Percentiles rank a stretch among this genome's conserved stretches.
These are phyloP conservation scores for Hystrix cristata DNA, from an alignment of 2,113 vertebrate species.

Conservation along the genomic window DNA sequence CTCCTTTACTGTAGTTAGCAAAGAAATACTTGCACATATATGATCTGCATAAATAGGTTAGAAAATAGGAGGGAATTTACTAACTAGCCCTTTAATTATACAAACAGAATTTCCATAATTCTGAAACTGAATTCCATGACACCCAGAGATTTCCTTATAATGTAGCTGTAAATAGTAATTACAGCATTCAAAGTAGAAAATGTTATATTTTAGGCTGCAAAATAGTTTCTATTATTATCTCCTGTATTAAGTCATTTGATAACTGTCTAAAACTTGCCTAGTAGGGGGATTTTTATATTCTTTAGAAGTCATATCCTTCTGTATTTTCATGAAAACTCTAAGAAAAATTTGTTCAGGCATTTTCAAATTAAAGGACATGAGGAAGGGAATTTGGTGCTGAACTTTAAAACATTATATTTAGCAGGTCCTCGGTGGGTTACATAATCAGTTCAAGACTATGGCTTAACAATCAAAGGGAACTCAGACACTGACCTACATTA, in stretches of 20 bases:
- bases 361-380: constrained; percentile 73
- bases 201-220: constrained; percentile 68
- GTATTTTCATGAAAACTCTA: constrained; percentile 42
- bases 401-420: constrained; percentile 77
- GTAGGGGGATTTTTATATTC: constrained; percentile 49
- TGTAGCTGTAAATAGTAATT: constrained; percentile 72
- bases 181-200: constrained; percentile 74
- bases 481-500: constrained; percentile 79
- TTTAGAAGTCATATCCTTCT: constrained; percentile 44
- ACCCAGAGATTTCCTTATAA: constrained; percentile 40
- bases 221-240: constrained; percentile 71
- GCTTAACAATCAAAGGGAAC: constrained; percentile 80
- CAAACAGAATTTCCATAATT: constrained; percentile 73
- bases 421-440: constrained; percentile 65
- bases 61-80: constrained; percentile 79
- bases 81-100: constrained; percentile 77
- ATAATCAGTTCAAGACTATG: constrained; percentile 78
- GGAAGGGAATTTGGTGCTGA: constrained; percentile 64
- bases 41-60: constrained; percentile 75
- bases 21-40: constrained; percentile 72
- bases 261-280: constrained; percentile 65
- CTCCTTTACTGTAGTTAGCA: constrained; percentile 66
- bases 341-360: constrained; percentile 53
- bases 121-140: constrained; percentile 63
- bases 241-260: constrained; percentile 68